Conservation (phyloP, 2,888 invertebrate genomes). For the Heteromyza rotundicornis region DNA sequence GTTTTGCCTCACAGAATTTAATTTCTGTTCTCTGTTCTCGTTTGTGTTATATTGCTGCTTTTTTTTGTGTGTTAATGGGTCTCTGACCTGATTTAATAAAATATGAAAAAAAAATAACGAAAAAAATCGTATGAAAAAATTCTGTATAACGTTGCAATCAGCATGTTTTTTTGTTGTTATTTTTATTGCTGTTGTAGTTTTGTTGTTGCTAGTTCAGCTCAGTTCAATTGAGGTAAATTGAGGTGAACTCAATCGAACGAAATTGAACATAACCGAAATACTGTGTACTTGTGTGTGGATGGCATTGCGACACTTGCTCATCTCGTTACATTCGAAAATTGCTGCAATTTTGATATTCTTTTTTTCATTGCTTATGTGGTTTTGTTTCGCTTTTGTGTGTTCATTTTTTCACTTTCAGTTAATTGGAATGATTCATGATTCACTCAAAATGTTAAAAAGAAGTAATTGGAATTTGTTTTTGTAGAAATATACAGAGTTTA, state of each 20-base stretch:
- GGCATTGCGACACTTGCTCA: background rate
- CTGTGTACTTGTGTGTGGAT: background rate
- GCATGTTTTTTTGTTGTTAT: background rate
- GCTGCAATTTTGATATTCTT: background rate
- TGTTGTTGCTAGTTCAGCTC: background rate
- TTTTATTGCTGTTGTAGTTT: background rate
- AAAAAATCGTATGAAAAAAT: no score
- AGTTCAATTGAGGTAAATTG: background rate
- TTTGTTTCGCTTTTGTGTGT: no score
- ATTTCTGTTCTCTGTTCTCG: background rate
- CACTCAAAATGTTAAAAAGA: no score
- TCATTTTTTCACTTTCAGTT: no score
- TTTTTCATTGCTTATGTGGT: no score
- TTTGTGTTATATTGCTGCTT: background rate
- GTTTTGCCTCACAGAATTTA: background rate
- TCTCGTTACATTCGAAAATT: background rate
- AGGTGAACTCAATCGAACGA: no score
- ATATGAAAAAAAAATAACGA: no score
- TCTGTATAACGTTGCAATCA: slow-evolving; percentile 11
- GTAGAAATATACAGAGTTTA: no score
- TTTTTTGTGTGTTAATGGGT: slow-evolving; percentile 55
- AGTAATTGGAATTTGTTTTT: no score
- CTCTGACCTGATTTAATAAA: slow-evolving; percentile 57
- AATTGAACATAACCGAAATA: no score
- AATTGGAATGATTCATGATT: no score